Evolutionary conservation across 2,888 invertebrate genomes (phyloP).

Genomic region (Pandemis cinnamomeana): DNA sequence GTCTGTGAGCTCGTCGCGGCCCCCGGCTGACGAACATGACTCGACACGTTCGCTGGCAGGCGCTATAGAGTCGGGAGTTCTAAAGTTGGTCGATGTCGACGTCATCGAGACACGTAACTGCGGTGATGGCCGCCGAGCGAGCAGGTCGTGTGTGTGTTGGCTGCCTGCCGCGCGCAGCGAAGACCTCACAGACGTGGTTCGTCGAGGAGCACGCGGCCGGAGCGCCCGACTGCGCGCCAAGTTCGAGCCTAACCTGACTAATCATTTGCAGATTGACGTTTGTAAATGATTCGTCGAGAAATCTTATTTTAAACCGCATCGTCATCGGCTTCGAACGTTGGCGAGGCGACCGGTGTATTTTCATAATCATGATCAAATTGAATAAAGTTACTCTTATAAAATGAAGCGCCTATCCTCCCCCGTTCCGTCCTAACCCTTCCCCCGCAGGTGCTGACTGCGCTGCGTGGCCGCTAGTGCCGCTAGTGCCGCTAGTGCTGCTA

Average conservation of each 20-base stretch:
- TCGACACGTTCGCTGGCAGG: no score
- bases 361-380: background rate
- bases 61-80: no score
- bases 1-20: no score
- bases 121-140: no score
- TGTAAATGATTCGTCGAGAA: no score
- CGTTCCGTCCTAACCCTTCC: conserved; percentile 26
- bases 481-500: no score
- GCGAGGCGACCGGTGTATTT: background rate
- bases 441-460: conserved; percentile 56
- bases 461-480: conserved; percentile 29
- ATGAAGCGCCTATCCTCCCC: conserved; percentile 12
- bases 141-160: no score
- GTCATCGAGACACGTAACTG: no score
- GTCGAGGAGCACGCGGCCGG: background rate
- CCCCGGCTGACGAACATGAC: no score
- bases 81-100: no score
- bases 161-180: no score
- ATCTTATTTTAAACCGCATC: background rate
- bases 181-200: no score
- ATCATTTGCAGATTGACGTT: conserved; percentile 3
- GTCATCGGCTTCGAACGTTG: background rate
- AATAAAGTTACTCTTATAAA: background rate
- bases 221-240: background rate
- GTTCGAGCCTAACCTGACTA: background rate